Conservation (phyloP, 2,888 invertebrate species). For the Dorcus hopei region DNA sequence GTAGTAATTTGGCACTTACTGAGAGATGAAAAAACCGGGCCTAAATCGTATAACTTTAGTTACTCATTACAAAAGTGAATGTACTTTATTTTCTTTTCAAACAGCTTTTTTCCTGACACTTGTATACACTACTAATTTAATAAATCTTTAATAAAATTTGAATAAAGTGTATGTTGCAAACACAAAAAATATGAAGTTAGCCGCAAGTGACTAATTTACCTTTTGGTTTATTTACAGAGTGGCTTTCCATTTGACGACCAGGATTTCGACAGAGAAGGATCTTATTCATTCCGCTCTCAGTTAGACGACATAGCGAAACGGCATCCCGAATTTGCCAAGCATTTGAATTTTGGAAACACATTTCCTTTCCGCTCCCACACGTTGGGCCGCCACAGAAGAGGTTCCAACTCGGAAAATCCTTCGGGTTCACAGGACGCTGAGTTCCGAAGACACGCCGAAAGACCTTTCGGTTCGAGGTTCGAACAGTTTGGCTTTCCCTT, state of each 20-base stretch:
- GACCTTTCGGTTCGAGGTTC: slow-evolving; percentile 47
- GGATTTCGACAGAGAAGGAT: slow-evolving; percentile 38
- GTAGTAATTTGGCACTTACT: no score
- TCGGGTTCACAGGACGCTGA: slow-evolving; percentile 49
- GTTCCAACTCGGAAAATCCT: slow-evolving; percentile 47
- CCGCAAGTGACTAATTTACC: not conserved
- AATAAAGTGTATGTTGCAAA: no score
- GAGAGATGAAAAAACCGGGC: no score
- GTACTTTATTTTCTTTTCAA: no score
- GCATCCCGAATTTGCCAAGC: slow-evolving; percentile 73
- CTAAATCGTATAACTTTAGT: no score
- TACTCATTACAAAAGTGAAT: no score
- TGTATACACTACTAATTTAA: no score
- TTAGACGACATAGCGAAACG: slow-evolving; percentile 69
- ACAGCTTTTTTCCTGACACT: no score
- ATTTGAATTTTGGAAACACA: slow-evolving; percentile 49
- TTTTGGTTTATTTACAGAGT: slow-evolving; percentile 46
- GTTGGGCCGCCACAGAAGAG: slow-evolving; percentile 44
- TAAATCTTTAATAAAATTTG: no score
- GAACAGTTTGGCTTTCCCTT: slow-evolving; percentile 43
- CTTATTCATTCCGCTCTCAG: slow-evolving; percentile 54
- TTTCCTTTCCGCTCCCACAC: slow-evolving; percentile 44
- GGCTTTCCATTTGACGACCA: slow-evolving; percentile 68
- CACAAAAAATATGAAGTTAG: no score
- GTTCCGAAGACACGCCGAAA: slow-evolving; percentile 51